phyloP scores from a whole-genome alignment of 1,140 invertebrate genomes.

The Tribolium madens region DNA sequence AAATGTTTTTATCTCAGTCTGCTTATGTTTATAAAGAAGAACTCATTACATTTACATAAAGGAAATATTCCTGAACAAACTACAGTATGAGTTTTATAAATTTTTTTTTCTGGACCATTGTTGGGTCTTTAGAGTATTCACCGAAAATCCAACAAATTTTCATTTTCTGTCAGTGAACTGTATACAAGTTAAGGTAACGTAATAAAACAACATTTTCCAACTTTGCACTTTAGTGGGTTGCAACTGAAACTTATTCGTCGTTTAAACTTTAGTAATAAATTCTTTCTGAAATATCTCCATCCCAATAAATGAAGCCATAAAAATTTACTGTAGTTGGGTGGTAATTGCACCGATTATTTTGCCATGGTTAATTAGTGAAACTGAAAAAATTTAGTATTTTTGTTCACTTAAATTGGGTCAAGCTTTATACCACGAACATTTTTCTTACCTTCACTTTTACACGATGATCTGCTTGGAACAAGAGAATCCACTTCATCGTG shows the following conservation, averaged over 20 bases:
- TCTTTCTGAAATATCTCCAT: not conserved
- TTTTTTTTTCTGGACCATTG: too few species aligned
- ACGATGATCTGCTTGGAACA: not conserved
- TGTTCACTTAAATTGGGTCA: not conserved
- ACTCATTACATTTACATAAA: too few species aligned
- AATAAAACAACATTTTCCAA: conserved; percentile 12
- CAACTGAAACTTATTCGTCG: conserved; percentile 8
- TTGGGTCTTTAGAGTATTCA: too few species aligned
- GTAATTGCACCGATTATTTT: not conserved
- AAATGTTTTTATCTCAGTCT: too few species aligned
- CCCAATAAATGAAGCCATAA: not conserved
- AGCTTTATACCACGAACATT: not conserved
- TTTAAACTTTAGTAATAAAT: conserved; percentile 25
- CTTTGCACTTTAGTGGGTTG: conserved; percentile 17
- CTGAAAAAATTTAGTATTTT: not conserved
- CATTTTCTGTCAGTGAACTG: not conserved
- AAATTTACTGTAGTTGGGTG: not conserved
- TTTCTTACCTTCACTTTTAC: not conserved
- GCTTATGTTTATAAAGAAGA: too few species aligned
- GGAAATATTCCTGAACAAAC: too few species aligned
- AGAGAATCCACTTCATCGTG: conserved; percentile 11
- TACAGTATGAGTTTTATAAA: too few species aligned
- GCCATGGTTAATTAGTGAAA: not conserved
- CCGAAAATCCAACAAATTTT: not conserved
- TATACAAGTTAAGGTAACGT: not conserved